phyloP scores from a whole-genome alignment of 1,140 invertebrate species.

The Achatina immaculata region DNA sequence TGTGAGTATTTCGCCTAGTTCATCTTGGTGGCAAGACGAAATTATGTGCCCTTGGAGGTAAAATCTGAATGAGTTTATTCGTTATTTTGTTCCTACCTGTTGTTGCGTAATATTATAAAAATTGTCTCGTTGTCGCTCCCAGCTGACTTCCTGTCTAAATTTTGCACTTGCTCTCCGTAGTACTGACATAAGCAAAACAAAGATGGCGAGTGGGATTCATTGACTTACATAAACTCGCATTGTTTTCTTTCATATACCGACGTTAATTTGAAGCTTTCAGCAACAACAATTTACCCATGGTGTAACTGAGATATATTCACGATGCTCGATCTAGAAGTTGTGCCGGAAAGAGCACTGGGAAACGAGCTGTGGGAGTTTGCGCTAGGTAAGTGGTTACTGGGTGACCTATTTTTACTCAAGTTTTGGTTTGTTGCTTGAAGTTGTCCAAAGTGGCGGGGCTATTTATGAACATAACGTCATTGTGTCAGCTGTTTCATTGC shows the following conservation, averaged over 20 bases:
- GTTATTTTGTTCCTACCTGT: background rate
- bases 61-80: too few species aligned
- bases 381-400: constrained; percentile 81
- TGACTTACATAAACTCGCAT: background rate
- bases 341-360: constrained; percentile 93
- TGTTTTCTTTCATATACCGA: background rate
- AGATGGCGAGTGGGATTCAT: constrained; percentile 22
- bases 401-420: background rate
- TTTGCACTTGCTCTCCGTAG: constrained; percentile 5
- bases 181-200: constrained; percentile 39
- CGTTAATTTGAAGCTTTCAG: background rate
- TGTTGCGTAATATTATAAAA: background rate
- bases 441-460: constrained; percentile 25
- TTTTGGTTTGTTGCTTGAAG: background rate
- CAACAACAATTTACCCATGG: constrained; percentile 13
- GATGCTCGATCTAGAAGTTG: constrained; percentile 96
- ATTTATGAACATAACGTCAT: constrained; percentile 51
- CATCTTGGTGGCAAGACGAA: too few species aligned
- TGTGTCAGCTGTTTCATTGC: constrained; percentile 40
- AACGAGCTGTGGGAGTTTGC: constrained; percentile 98
- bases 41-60: too few species aligned
- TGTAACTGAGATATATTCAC: background rate
- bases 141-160: background rate
- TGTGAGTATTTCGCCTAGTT: too few species aligned
- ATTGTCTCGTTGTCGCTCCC: background rate